Base-by-base conservation (phyloP, 2,797 vertebrate species). In the Knipowitschia caucasica region DNA sequence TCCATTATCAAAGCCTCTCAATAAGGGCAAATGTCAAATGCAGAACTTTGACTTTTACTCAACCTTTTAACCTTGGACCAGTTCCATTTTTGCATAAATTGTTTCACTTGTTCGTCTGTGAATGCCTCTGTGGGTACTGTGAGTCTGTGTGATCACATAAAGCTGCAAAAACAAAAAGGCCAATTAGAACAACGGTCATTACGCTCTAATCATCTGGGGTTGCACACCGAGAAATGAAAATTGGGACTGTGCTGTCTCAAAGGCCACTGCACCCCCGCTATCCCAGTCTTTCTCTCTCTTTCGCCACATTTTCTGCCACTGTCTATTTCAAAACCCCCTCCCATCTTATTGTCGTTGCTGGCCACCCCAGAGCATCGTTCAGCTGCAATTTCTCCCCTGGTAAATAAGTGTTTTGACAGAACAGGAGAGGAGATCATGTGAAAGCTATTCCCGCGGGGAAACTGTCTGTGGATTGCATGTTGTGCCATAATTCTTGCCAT, bases 211-310 rank as follows among this genome's bases (percentile, higher is more conserved):
- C 78, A 85, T 82, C 74, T 69, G 71, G 80, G 82, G 73, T 80
- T 76, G 78, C 80, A 73, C 78, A 82, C 76, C 80, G 75, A 84
- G 78, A 85, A 86, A 86, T 83, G 73, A 69, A 83, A 86, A 88
- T 88, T 72, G 76, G 73, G 71, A 83, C 77, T 77, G 77, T 62
- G 69, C 73, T 18, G 80, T 75, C 80, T 83, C 64, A 60, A 78
- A 79, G 80, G 77, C 64, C 40, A 9, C 46, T 71, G 70, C 62
- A 54, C 80, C 79, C 77, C 71, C 1, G 65, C 69, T 56, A 71
- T 63, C 11, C 68, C 71, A 66, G 20, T 24, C 21, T 82, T 75
- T 42, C 53, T 71, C 66, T 73, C 45, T 62, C 47, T 31, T 40
- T 49, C 14, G 5, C 15, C 17, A 49, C 15, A 6, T 27, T 50